Conservation (phyloP, 2,113 vertebrate genomes). For the Litocranius walleri region DNA sequence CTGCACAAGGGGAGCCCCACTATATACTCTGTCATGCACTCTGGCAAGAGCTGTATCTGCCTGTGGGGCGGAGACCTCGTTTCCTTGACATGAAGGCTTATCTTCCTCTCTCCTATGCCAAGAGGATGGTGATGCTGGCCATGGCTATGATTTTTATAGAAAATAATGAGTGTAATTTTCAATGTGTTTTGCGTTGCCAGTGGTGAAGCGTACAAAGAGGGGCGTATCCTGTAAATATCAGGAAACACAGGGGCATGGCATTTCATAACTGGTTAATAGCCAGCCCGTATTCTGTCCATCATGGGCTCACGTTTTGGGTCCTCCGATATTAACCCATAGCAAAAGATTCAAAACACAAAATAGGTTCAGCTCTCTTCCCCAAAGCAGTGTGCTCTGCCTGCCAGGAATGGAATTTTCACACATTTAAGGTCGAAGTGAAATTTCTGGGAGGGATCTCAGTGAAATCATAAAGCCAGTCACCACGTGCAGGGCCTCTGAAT, state of each 20-base stretch:
- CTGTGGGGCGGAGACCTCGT: not conserved
- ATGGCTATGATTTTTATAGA: not conserved
- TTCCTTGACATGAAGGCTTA: not conserved
- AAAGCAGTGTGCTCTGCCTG: conserved; percentile 11
- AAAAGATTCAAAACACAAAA: conserved; percentile 15
- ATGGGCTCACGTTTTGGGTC: not conserved
- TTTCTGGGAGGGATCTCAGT: conserved; percentile 45
- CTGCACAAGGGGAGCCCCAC: not conserved
- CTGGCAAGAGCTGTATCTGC: not conserved
- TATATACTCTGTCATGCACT: not conserved
- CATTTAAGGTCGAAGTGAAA: conserved; percentile 47
- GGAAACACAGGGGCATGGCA: not conserved
- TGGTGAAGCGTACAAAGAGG: not conserved
- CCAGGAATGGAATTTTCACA: conserved; percentile 58
- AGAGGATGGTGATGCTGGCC: not conserved
- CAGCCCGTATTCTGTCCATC: not conserved
- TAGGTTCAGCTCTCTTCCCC: not conserved
- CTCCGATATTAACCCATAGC: not conserved
- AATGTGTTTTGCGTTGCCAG: not conserved
- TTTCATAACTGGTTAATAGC: not conserved
- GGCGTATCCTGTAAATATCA: not conserved
- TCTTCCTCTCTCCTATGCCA: not conserved
- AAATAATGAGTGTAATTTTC: not conserved
- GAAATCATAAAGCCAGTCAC: conserved; percentile 49
- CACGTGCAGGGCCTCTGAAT: conserved; percentile 24